Evolutionary conservation across 2,113 vertebrate species (phyloP).

Genomic region (Carlito syrichta): DNA sequence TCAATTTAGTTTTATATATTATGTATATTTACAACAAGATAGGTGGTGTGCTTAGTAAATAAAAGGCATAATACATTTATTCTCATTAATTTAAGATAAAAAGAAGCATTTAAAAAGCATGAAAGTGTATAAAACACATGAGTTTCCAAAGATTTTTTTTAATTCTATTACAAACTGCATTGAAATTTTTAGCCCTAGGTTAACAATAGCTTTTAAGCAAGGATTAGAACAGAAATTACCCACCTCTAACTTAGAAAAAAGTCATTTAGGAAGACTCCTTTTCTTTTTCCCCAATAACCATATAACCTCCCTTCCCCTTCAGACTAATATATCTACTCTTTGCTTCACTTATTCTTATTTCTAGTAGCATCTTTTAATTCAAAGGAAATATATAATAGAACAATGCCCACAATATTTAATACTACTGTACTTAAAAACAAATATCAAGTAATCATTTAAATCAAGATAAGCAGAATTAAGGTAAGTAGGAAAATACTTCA

Average conservation of each 20-base stretch:
- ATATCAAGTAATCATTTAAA: neutral
- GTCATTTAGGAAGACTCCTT: neutral
- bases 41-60: neutral
- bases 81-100: neutral
- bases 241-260: neutral
- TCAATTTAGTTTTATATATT: neutral
- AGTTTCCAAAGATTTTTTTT: neutral
- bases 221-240: neutral
- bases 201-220: neutral
- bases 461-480: neutral
- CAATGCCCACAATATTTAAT: neutral
- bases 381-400: neutral
- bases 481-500: neutral
- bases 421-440: neutral
- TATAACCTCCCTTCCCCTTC: neutral
- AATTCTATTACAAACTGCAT: neutral
- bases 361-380: neutral
- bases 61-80: neutral
- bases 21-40: neutral
- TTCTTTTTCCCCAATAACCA: neutral
- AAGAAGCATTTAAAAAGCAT: neutral
- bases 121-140: neutral
- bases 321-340: neutral
- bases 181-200: neutral
- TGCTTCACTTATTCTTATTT: neutral